Evolutionary conservation across 1,140 invertebrate genomes (phyloP).

Genomic region (Tetraneura akinire): DNA sequence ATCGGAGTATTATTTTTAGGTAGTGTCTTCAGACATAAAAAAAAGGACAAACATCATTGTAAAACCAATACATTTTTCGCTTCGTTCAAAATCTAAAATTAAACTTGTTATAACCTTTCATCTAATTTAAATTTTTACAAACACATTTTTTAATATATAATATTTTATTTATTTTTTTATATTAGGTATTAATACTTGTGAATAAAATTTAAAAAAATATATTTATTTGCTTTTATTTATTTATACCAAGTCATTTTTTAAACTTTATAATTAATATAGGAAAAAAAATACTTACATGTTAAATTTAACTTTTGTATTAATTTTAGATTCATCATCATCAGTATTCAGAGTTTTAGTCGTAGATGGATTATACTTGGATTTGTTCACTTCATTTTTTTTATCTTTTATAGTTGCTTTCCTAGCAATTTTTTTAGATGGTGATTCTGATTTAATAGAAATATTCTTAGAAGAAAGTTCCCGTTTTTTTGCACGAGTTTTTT

Average conservation of each 20-base stretch:
- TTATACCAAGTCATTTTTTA: neutral
- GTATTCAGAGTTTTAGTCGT: neutral
- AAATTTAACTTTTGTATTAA: neutral
- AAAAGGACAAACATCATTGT: too few relatives aligned
- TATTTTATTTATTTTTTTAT: neutral
- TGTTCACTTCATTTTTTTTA: neutral
- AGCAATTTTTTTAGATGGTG: neutral
- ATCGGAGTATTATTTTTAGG: too few relatives aligned
- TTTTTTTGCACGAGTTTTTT: neutral
- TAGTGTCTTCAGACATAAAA: too few relatives aligned
- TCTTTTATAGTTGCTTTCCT: neutral
- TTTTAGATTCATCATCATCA: neutral
- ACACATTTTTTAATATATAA: neutral
- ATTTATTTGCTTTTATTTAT: neutral
- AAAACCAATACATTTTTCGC: too few relatives aligned
- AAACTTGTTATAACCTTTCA: too few relatives aligned
- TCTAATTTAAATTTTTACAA: neutral
- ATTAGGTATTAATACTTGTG: neutral
- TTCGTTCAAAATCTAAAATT: too few relatives aligned
- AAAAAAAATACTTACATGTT: conserved; percentile 24
- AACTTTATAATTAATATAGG: neutral
- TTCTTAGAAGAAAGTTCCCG: neutral
- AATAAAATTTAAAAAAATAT: too few relatives aligned
- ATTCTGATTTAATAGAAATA: conserved; percentile 1
- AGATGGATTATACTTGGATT: conserved; percentile 12